A percentile compares a stretch with the other conserved stretches of the same genome.
phyloP scores from a whole-genome alignment of 2,797 vertebrate genomes.

The Melanotaenia boesemani region DNA sequence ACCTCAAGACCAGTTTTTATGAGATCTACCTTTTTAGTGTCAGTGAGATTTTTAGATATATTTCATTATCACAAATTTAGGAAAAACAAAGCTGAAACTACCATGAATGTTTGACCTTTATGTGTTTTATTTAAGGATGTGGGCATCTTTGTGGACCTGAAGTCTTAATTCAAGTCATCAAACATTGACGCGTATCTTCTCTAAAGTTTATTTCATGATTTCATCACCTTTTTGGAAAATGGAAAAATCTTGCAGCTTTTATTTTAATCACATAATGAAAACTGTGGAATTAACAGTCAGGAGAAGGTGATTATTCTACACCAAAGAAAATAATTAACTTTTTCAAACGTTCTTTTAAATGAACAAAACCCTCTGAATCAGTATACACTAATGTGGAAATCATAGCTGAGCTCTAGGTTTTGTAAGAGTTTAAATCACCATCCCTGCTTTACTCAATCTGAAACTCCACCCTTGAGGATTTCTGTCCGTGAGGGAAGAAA shows the following conservation, averaged over 20 bases:
- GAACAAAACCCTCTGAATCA: neutral
- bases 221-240: neutral
- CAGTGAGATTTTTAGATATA: neutral
- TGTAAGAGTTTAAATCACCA: neutral
- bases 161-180: neutral
- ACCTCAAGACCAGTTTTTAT: neutral
- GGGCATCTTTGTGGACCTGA: neutral
- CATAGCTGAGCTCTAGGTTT: neutral
- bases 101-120: too few relatives aligned
- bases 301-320: too few relatives aligned
- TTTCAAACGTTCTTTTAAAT: neutral
- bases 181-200: neutral
- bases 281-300: too few relatives aligned
- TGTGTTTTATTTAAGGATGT: too few relatives aligned
- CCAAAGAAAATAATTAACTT: neutral
- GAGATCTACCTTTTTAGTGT: neutral
- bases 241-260: too few relatives aligned
- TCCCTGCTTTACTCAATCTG: neutral
- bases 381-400: neutral
- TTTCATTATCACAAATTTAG: neutral
- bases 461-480: conserved; percentile 17
- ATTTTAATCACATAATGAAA: too few relatives aligned
- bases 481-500: conserved; percentile 32
- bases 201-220: neutral
- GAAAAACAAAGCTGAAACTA: too few relatives aligned